Conservation (phyloP, 2,888 invertebrate genomes). For the Lycocerus yunnanus region DNA sequence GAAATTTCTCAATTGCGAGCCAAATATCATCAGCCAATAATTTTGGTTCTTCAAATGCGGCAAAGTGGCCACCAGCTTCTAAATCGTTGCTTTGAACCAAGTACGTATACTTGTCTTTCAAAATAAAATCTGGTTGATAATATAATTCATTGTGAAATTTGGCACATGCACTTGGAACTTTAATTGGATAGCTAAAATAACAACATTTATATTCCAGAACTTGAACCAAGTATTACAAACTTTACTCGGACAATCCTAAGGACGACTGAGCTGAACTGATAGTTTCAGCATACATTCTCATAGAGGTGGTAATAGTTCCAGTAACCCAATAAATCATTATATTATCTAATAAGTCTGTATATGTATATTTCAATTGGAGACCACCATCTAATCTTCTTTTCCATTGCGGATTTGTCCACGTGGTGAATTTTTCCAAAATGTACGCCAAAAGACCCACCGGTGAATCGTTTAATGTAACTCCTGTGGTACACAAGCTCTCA, state of each 20-base stretch:
- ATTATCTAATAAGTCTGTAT: conserved; percentile 75
- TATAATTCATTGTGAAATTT: conserved; percentile 72
- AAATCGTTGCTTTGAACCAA: conserved; percentile 70
- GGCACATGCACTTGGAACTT: conserved; percentile 74
- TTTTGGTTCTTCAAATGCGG: conserved; percentile 76
- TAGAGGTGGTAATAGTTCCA: conserved; percentile 70
- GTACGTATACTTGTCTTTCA: conserved; percentile 66
- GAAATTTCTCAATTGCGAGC: conserved; percentile 61
- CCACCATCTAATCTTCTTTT: conserved; percentile 64
- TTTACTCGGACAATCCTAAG: background rate
- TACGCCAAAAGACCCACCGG: conserved; percentile 85
- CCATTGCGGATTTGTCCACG: conserved; percentile 65
- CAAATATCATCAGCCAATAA: conserved; percentile 72
- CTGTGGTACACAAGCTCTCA: conserved; percentile 51
- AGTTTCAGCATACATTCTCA: conserved; percentile 71
- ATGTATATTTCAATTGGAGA: conserved; percentile 63
- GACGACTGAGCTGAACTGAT: background rate
- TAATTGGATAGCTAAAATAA: conserved; percentile 63
- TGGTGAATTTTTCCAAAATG: conserved; percentile 83
- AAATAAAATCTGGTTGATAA: conserved; percentile 63
- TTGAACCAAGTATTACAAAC: background rate
- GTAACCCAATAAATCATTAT: conserved; percentile 80
- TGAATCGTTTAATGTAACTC: conserved; percentile 68
- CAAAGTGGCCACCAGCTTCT: conserved; percentile 81
- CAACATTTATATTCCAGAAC: background rate